These are phyloP conservation scores for Mesorhabditis belari DNA, from an alignment of 2,888 invertebrate genomes.

Conservation along the genomic window DNA sequence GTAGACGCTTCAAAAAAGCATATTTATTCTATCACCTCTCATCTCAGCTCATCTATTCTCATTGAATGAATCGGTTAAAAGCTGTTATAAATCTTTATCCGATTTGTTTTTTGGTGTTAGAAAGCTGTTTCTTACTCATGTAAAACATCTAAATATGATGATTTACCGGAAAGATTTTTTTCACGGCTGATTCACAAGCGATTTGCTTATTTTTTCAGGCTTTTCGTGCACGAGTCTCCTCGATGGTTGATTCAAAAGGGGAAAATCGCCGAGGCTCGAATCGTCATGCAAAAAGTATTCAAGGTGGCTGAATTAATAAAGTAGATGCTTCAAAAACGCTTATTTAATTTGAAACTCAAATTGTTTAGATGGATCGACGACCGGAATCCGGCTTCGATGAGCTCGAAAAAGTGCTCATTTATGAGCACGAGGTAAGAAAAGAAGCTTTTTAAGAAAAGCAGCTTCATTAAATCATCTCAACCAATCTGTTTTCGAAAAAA, in stretches of 20 bases:
- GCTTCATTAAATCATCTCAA: background rate
- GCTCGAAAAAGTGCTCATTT: slow-evolving; percentile 18
- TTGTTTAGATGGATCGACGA: background rate
- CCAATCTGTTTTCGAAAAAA: background rate
- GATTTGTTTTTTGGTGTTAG: too few relatives aligned
- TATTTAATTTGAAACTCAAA: too few relatives aligned
- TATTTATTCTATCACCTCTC: too few relatives aligned
- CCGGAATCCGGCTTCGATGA: slow-evolving; percentile 6
- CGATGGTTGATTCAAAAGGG: slow-evolving; percentile 25
- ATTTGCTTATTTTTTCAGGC: slow-evolving; percentile 5
- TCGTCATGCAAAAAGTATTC: slow-evolving; percentile 9
- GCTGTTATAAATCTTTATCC: too few relatives aligned
- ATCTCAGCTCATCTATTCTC: too few relatives aligned
- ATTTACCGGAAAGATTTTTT: background rate
- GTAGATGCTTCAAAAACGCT: too few relatives aligned
- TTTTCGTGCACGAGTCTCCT: slow-evolving; percentile 28
- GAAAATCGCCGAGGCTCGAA: slow-evolving; percentile 35
- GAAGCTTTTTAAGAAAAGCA: background rate
- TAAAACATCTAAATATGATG: background rate
- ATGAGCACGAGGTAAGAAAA: slow-evolving; percentile 16
- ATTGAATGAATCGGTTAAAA: too few relatives aligned
- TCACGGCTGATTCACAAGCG: background rate
- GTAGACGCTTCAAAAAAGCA: too few relatives aligned
- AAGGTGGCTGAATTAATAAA: background rate
- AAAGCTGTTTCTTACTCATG: too few relatives aligned